Evolutionary conservation across 2,113 vertebrate species (phyloP).

Genomic region (Tursiops truncatus): DNA sequence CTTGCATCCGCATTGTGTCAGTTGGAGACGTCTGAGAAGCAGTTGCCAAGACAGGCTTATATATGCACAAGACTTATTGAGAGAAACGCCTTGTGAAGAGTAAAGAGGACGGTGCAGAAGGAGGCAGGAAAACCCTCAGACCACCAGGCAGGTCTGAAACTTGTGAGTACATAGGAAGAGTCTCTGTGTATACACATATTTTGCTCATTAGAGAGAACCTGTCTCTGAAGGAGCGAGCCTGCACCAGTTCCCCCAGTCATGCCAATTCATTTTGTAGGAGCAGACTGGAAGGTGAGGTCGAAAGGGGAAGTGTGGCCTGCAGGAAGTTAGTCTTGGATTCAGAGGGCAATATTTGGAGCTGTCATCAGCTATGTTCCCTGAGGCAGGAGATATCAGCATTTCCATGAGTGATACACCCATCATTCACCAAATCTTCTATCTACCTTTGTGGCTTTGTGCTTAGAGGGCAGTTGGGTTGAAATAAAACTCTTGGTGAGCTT

Average conservation of each 20-base stretch:
- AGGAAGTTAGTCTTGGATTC: not conserved
- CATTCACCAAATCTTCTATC: too few species aligned
- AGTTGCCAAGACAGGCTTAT: not conserved
- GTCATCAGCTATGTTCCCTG: not conserved
- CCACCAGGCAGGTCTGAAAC: accelerated
- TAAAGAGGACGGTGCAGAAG: not conserved
- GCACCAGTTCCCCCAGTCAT: too few species aligned
- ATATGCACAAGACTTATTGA: not conserved
- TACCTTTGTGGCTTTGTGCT: not conserved
- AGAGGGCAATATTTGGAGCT: too few species aligned
- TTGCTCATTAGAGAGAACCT: not conserved
- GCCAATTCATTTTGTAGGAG: not conserved
- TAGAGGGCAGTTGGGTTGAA: not conserved
- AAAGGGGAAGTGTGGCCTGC: not conserved
- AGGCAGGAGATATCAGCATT: too few species aligned
- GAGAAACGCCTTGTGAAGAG: not conserved
- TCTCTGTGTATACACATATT: not conserved
- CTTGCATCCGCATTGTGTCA: not conserved
- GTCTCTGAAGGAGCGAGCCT: not conserved
- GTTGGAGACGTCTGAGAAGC: not conserved
- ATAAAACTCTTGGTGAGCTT: not conserved
- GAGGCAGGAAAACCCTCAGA: not conserved
- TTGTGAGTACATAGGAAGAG: not conserved
- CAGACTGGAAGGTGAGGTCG: accelerated
- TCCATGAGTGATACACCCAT: not conserved